Evolutionary conservation across 1,140 invertebrate species (phyloP).

Genomic region (Thalassaphorura encarpata): DNA sequence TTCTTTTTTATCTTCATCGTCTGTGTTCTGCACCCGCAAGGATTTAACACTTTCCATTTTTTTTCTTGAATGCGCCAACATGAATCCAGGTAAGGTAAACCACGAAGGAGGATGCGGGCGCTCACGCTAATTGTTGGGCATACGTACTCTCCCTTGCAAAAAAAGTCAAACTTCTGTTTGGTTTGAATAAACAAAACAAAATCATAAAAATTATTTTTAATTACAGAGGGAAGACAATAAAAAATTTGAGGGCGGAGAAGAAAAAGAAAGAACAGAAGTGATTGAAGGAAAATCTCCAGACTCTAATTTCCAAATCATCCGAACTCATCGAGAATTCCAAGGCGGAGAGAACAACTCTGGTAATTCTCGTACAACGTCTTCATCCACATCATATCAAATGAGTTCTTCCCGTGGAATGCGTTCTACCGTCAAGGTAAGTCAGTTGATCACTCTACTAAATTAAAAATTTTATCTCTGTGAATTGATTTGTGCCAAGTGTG

Average conservation of each 20-base stretch:
- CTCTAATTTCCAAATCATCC: constrained; percentile 28
- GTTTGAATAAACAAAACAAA: too few species aligned
- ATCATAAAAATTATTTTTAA: constrained; percentile 1
- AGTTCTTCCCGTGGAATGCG: constrained; percentile 26
- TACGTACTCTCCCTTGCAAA: too few species aligned
- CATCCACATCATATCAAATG: constrained; percentile 30
- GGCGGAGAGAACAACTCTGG: constrained; percentile 16
- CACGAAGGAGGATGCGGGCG: too few species aligned
- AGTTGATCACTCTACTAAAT: not conserved
- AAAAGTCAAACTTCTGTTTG: not conserved
- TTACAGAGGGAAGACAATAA: constrained; percentile 28
- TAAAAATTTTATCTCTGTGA: not conserved
- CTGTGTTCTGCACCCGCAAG: too few species aligned
- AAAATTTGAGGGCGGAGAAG: constrained; percentile 20
- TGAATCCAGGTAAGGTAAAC: too few species aligned
- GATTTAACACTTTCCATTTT: too few species aligned
- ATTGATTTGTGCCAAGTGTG: not conserved
- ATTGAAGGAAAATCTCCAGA: constrained; percentile 31
- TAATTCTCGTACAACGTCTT: constrained; percentile 9
- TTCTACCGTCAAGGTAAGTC: constrained; percentile 26
- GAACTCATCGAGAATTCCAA: constrained; percentile 25
- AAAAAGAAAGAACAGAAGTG: constrained; percentile 28
- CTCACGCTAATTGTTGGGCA: too few species aligned
- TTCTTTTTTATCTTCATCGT: too few species aligned
- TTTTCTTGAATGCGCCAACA: too few species aligned